Percentiles rank a stretch among this genome's conserved stretches.
Evolutionary conservation across 2,797 vertebrate species (phyloP).

Genomic region (Pantherophis vulpinus): DNA sequence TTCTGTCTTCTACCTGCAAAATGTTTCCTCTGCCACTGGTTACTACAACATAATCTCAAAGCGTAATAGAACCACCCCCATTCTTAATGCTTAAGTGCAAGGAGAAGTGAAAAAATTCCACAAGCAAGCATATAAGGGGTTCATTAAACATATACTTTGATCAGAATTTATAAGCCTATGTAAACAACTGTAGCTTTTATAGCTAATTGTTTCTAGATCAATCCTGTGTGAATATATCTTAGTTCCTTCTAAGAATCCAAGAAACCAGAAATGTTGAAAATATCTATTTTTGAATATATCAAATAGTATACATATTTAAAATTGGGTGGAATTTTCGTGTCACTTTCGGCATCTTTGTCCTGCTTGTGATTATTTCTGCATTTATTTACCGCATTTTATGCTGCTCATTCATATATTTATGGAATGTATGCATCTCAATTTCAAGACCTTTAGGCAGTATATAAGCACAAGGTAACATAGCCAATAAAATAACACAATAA

Average conservation of each 20-base stretch:
- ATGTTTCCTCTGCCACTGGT: not conserved
- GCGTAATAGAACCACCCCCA: not conserved
- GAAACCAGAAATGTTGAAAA: not conserved
- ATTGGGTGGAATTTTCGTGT: not conserved
- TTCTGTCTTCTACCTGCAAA: not conserved
- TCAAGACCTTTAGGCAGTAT: not conserved
- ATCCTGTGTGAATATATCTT: not conserved
- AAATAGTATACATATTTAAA: not conserved
- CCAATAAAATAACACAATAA: not conserved
- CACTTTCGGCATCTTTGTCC: too few relatives aligned
- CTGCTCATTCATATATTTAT: not conserved
- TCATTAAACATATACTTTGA: not conserved
- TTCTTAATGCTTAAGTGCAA: not conserved
- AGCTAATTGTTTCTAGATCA: not conserved
- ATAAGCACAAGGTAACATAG: not conserved
- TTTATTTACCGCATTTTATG: not conserved
- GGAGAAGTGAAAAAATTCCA: not conserved
- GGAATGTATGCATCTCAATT: not conserved
- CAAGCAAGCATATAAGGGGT: not conserved
- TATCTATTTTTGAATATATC: not conserved
- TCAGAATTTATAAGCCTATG: not conserved
- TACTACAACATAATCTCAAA: not conserved
- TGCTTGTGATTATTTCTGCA: not conserved
- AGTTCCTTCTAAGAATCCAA: not conserved
- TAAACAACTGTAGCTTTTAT: not conserved